Base-by-base conservation (phyloP, 2,113 vertebrate species). In the Corythornis vintsioides region DNA sequence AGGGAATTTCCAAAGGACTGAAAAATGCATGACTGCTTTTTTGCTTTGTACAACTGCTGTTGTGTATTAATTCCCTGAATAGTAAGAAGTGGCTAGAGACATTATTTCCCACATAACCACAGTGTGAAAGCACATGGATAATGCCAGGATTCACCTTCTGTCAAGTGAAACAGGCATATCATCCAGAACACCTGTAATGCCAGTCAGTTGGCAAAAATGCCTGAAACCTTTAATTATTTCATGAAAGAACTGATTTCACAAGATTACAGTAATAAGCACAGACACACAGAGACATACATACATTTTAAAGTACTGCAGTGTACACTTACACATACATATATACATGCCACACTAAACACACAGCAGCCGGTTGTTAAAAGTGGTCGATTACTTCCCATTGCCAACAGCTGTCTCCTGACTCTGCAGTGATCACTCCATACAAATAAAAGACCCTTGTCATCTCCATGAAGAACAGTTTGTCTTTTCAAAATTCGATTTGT, bases 91-190 rank as follows among this genome's bases (percentile, higher is more conserved):
- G 74, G 90, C 89, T 95, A 85, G 85, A 95, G 85, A 95, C 1
- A 1, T 71, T 86, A 83, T 83, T 91, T 94, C 92, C 85, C 79
- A 66, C 72, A 80, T 88, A 95, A 85, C 85, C 67, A 70, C 69
- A 71, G 60, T 74, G 55, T 83, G 85, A 89, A 85, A 95, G 64
- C 90, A 80, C 88, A 71, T 21, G 47, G 67, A 85, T 94, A 95
- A 94, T 74, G 94, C 90, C 93, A 96, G 85, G 67, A 94, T 94
- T 88, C 93, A 95, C 90, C 92, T 95, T 95, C 95, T 96, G 92
- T 96, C 94, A 59, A 94, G 78, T 74, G 72, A 83, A 95, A 87
- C 22, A 80, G 75, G 67, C 64, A 80, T 83, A 86, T 64, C 88
- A 92, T 89, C 85, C 85, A 96, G 92, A 88, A 85, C 93, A 95